These are phyloP conservation scores for Hipposideros armiger DNA, from an alignment of 2,113 vertebrate genomes.

Conservation along the genomic window DNA sequence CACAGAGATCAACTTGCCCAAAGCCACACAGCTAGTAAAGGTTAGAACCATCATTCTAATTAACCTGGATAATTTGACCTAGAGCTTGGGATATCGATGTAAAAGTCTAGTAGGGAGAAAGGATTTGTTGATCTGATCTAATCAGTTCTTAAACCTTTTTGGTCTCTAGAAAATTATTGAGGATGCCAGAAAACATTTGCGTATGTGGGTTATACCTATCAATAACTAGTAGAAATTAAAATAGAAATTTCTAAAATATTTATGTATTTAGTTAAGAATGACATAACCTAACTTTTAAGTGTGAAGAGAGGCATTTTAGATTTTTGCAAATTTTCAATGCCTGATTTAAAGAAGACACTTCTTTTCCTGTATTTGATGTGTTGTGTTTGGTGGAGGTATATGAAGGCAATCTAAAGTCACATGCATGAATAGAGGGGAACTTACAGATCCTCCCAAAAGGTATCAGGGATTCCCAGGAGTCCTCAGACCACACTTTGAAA, in stretches of 20 bases:
- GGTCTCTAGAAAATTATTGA: not conserved
- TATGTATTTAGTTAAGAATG: not conserved
- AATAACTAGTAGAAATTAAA: not conserved
- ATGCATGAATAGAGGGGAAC: not conserved
- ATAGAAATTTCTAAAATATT: not conserved
- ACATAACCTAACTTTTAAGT: not conserved
- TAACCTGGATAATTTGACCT: not conserved
- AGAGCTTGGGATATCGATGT: not conserved
- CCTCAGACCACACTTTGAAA: not conserved
- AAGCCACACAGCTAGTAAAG: not conserved
- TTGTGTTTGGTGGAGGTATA: not conserved
- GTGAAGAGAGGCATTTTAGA: not conserved
- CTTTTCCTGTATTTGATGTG: not conserved
- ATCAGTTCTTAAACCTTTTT: not conserved
- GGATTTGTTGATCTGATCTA: not conserved
- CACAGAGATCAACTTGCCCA: conserved; percentile 30
- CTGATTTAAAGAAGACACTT: not conserved
- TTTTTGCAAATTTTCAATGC: not conserved
- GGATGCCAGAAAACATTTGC: not conserved
- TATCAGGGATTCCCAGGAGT: not conserved
- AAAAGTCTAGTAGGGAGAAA: not conserved
- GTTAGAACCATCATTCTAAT: not conserved
- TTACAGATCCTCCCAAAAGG: not conserved
- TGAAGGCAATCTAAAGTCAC: not conserved
- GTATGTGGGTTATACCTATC: not conserved